A percentile compares a stretch with the other conserved stretches of the same genome.
Evolutionary conservation across 2,113 vertebrate species (phyloP).

Genomic region (Morone chrysops): DNA sequence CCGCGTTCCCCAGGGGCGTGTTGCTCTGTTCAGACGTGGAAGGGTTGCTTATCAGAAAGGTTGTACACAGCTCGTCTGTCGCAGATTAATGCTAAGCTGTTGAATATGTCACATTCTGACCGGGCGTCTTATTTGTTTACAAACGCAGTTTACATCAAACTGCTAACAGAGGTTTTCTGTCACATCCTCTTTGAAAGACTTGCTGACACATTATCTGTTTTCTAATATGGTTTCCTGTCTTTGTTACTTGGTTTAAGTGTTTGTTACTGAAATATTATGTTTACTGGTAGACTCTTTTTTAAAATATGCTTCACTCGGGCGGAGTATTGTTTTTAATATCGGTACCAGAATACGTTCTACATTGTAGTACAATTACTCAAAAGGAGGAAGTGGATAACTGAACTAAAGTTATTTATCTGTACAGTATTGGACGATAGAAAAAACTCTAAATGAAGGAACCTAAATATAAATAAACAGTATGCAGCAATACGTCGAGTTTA

Average conservation of each 20-base stretch:
- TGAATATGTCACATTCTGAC: neutral
- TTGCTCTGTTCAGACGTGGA: constrained; percentile 27
- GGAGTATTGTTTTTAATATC: too few relatives aligned
- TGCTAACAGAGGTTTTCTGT: neutral
- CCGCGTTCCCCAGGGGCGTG: neutral
- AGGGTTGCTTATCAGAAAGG: neutral
- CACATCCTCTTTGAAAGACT: neutral
- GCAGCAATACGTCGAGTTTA: too few relatives aligned
- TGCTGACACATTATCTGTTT: neutral
- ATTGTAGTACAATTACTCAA: too few relatives aligned
- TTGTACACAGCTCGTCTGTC: neutral
- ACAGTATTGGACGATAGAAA: too few relatives aligned
- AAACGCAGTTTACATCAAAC: too few relatives aligned
- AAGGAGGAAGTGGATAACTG: too few relatives aligned
- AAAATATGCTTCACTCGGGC: too few relatives aligned
- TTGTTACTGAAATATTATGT: neutral
- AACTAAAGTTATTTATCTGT: too few relatives aligned
- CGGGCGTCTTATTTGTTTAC: neutral
- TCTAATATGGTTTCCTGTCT: neutral
- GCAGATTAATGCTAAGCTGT: neutral
- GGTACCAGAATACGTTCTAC: too few relatives aligned
- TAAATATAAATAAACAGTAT: too few relatives aligned
- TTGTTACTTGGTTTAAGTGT: neutral
- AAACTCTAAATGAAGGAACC: neutral
- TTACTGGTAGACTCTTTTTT: neutral